phyloP scores from a whole-genome alignment of 2,888 invertebrate species.

The Drosophila greeni region DNA sequence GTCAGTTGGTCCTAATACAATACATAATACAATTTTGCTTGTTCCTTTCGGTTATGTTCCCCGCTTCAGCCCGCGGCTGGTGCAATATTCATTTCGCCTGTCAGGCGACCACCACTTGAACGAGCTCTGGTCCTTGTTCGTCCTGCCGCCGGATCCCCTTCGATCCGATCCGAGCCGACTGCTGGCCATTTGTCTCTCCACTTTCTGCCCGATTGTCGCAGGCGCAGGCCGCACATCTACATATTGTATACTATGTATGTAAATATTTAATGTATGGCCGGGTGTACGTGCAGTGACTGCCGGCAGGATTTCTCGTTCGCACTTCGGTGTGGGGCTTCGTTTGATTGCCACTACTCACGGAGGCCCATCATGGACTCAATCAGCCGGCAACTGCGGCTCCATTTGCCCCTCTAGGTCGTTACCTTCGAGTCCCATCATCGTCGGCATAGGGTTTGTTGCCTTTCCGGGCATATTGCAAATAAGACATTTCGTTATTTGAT shows the following conservation, averaged over 20 bases:
- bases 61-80: background rate
- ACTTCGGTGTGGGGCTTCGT: constrained; percentile 56
- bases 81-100: constrained; percentile 34
- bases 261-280: constrained; percentile 52
- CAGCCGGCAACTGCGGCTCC: constrained; percentile 33
- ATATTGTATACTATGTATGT: constrained; percentile 25
- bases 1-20: constrained; percentile 26
- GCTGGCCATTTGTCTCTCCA: constrained; percentile 39
- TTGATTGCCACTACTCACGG: constrained; percentile 63
- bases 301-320: constrained; percentile 48
- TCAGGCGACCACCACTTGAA: constrained; percentile 27
- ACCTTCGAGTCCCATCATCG: constrained; percentile 10
- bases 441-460: constrained; percentile 5
- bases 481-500: constrained; percentile 26
- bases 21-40: constrained; percentile 35
- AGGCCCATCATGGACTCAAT: constrained; percentile 35
- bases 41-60: constrained; percentile 19
- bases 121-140: constrained; percentile 4
- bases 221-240: constrained; percentile 10
- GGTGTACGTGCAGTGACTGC: constrained; percentile 52
- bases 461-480: constrained; percentile 23
- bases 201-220: constrained; percentile 29
- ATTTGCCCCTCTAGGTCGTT: constrained; percentile 6
- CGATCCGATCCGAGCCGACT: constrained; percentile 12
- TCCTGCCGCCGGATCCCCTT: constrained; percentile 2